These are phyloP conservation scores for Montipora sp. DNA, from an alignment of 64 coral and sea anemone genomes.

Conservation along the genomic window DNA sequence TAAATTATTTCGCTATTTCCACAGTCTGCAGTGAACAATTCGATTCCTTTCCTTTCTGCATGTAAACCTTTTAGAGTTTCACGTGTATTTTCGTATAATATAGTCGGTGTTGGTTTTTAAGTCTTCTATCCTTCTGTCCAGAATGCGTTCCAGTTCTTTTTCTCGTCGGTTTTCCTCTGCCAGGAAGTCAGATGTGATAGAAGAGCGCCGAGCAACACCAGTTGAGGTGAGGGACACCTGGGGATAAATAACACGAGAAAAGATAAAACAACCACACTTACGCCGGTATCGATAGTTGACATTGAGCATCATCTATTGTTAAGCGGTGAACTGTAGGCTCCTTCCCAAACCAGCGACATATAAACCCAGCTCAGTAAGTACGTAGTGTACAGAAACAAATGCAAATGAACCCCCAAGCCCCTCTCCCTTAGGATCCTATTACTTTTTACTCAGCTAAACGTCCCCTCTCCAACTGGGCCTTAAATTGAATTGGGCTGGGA, in stretches of 20 bases:
- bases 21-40: not conserved
- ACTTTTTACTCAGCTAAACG: too few species aligned
- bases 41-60: not conserved
- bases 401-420: too few species aligned
- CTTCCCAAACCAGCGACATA: too few species aligned
- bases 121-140: constrained; percentile 86
- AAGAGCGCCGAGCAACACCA: constrained; percentile 62
- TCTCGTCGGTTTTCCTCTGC: constrained; percentile 88
- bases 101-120: constrained; percentile 83
- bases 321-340: too few species aligned
- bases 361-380: too few species aligned
- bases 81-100: constrained; percentile 85
- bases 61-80: not conserved
- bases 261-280: too few species aligned
- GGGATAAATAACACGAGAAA: not conserved
- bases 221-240: constrained; percentile 10
- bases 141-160: constrained; percentile 84
- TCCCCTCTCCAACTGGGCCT: too few species aligned
- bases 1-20: not conserved
- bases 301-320: too few species aligned
- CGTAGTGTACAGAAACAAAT: too few species aligned
- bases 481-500: too few species aligned
- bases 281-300: not conserved
- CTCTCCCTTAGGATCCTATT: too few species aligned
- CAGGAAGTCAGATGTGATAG: constrained; percentile 86